Evolutionary conservation across 2,888 invertebrate species (phyloP), one percentile per base, ranked within the genome.

Genomic region (Monoplex corrugatus): DNA sequence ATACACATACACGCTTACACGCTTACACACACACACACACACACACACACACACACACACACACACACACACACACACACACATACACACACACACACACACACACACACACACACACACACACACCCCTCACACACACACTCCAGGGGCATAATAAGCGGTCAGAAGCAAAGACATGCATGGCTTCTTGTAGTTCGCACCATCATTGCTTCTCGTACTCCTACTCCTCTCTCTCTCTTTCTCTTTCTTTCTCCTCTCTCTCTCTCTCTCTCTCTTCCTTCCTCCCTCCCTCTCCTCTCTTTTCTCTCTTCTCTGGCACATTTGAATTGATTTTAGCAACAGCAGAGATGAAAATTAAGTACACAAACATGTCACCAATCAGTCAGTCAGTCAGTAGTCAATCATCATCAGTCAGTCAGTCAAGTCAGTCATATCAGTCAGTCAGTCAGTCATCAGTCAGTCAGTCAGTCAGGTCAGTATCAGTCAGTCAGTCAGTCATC

Each of bases 211-310:
- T 72, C 72, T 72, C 72, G 6, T 35, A 10, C 72, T 72, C 72
- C 35, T 35, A 13, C 35, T 35, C 35, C 23, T 16, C 6, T 72
- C 72, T 72, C 72, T 32, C 72, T 32, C 72, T 72, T 35, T 32
- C 72, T 72, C 38, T 32, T 16, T 32, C 72, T 32, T 19, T 63
- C 63, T 63, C n/a, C 63, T 63, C 86, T 86, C 86, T 86, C 87
- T 78, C 10, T 6, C 78, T 78, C 78, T 78, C 87, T 87, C 78
- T 87, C 87, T 78, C 43, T 87, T n/a, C 45, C 43, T 75, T 45
- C 78, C 68, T 87, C 87, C 44, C 68, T 87, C 87, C 78, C 45
- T 45, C 87, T 87, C 78, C 44, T 78, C 44, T 32, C 44, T n/a
- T 78, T 78, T 87, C 78, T 75, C 87, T 44, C 44, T 68, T n/a